phyloP scores from a whole-genome alignment of 2,888 invertebrate species.

The Yponomeuta sedellus region DNA sequence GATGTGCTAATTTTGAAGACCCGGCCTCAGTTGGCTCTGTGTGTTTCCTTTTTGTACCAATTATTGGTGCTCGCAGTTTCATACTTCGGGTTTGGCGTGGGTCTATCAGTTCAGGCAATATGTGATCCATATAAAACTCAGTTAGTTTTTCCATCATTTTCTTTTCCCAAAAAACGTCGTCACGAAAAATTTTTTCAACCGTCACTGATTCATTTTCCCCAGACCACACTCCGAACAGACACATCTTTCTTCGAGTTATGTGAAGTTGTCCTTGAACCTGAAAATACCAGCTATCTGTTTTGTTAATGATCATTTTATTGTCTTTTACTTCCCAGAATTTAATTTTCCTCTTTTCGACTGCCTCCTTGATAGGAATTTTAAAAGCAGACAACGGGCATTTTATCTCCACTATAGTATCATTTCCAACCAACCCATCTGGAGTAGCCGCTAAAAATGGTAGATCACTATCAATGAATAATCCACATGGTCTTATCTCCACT shows the following conservation, averaged over 20 bases:
- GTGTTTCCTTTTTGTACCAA: too few relatives aligned
- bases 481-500: slow-evolving; percentile 18
- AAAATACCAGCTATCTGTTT: slow-evolving; percentile 15
- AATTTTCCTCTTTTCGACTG: slow-evolving; percentile 16
- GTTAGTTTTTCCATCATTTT: too few relatives aligned
- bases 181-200: too few relatives aligned
- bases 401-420: slow-evolving; percentile 15
- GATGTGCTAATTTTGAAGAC: too few relatives aligned
- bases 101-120: too few relatives aligned
- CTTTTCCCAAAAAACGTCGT: too few relatives aligned
- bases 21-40: too few relatives aligned
- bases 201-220: too few relatives aligned
- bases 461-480: slow-evolving; percentile 21
- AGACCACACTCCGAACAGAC: slow-evolving; percentile 5
- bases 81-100: too few relatives aligned
- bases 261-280: slow-evolving; percentile 20
- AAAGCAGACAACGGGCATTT: slow-evolving; percentile 18
- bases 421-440: slow-evolving; percentile 20
- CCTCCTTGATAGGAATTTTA: slow-evolving; percentile 16
- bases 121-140: too few relatives aligned
- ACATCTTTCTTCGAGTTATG: slow-evolving; percentile 11
- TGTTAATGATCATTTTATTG: slow-evolving; percentile 7
- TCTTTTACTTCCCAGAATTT: slow-evolving; percentile 15
- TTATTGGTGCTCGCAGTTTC: too few relatives aligned
- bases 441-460: slow-evolving; percentile 20